Evolutionary conservation across 2,888 invertebrate genomes (phyloP).

Genomic region (Tetranychus truncatus): DNA sequence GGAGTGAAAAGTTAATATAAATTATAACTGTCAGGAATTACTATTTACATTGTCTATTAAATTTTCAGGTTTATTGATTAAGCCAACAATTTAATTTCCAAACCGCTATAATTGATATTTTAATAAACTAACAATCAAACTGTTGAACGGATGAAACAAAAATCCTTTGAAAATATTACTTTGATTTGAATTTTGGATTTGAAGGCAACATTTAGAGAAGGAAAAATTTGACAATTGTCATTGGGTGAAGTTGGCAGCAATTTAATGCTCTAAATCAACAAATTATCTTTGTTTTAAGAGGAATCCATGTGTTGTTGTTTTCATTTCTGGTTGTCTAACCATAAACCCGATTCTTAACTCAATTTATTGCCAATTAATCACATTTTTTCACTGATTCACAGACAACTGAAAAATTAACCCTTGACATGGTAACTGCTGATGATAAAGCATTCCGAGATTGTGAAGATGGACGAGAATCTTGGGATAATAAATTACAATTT

Average conservation of each 20-base stretch:
- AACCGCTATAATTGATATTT: background rate
- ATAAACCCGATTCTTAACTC: no score
- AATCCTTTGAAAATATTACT: no score
- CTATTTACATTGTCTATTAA: no score
- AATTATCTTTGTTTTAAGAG: background rate
- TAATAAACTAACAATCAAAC: no score
- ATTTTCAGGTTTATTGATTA: background rate
- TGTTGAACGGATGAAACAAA: no score
- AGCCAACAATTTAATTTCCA: background rate
- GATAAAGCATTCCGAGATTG: conserved; percentile 32
- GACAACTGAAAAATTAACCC: conserved; percentile 20
- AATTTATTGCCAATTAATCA: no score
- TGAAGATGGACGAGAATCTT: conserved; percentile 58
- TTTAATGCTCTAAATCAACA: background rate
- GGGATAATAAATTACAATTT: conserved; percentile 83
- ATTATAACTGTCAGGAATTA: no score
- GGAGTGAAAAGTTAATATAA: no score
- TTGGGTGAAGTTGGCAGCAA: background rate
- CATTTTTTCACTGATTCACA: background rate
- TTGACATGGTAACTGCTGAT: conserved; percentile 23
- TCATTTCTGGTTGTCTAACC: background rate
- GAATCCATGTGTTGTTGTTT: background rate
- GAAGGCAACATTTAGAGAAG: no score
- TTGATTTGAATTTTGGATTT: no score
- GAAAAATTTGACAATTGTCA: background rate